Conservation (phyloP, 2,888 invertebrate genomes). For the Ornithoptera alexandrae region DNA sequence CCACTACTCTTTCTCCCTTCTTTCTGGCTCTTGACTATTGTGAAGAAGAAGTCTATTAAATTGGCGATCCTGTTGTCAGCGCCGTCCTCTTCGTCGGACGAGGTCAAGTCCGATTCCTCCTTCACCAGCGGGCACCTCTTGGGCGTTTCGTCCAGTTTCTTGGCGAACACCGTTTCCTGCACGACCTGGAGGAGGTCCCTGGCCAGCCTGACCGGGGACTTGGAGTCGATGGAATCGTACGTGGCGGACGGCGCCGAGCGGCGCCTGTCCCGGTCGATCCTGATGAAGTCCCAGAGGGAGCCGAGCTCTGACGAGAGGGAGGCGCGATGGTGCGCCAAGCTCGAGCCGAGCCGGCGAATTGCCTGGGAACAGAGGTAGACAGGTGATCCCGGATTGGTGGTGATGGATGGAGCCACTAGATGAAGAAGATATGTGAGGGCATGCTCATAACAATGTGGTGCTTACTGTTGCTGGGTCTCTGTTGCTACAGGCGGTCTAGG, state of each 20-base stretch:
- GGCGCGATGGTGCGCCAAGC: constrained; percentile 69
- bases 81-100: constrained; percentile 65
- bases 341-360: constrained; percentile 67
- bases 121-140: constrained; percentile 69
- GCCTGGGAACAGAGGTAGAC: constrained; percentile 45
- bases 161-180: constrained; percentile 69
- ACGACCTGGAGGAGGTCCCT: constrained; percentile 70
- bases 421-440: too few species aligned
- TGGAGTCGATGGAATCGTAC: constrained; percentile 59
- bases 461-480: too few species aligned
- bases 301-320: constrained; percentile 70
- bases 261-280: constrained; percentile 58
- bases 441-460: too few species aligned
- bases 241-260: constrained; percentile 58
- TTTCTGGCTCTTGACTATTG: constrained; percentile 72
- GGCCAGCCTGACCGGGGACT: constrained; percentile 64
- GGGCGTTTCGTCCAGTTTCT: constrained; percentile 56
- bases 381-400: too few species aligned
- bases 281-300: constrained; percentile 72
- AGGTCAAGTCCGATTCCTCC: constrained; percentile 66
- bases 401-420: too few species aligned
- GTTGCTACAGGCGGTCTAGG: too few species aligned
- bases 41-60: constrained; percentile 74
- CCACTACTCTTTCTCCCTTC: constrained; percentile 68
- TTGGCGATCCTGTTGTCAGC: constrained; percentile 70